A percentile compares a stretch with the other conserved stretches of the same genome.
phyloP scores from a whole-genome alignment of 2,888 invertebrate species.

The Minunthozetes semirufus region DNA sequence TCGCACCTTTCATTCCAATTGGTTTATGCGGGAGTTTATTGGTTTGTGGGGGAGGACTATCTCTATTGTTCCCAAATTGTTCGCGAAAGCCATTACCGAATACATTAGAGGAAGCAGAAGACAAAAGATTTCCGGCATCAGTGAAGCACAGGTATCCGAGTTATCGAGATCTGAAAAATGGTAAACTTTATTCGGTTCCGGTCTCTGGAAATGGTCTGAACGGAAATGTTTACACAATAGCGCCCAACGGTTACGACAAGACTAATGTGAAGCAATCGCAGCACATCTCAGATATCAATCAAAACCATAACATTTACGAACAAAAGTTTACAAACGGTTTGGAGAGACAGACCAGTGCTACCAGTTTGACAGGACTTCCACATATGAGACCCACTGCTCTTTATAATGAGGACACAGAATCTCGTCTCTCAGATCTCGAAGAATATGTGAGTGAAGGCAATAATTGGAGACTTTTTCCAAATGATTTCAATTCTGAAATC shows the following conservation, averaged over 20 bases:
- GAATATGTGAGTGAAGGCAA: slow-evolving; percentile 15
- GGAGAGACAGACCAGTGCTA: background rate
- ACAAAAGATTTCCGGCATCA: slow-evolving; percentile 27
- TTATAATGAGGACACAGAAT: slow-evolving; percentile 37
- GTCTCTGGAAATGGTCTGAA: background rate
- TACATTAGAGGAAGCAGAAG: slow-evolving; percentile 40
- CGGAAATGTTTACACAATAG: slow-evolving; percentile 25
- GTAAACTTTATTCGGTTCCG: background rate
- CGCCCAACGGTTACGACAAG: slow-evolving; percentile 21
- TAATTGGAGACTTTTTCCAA: slow-evolving; percentile 30
- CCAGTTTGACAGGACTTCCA: background rate
- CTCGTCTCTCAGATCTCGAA: slow-evolving; percentile 40
- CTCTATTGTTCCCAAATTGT: slow-evolving; percentile 39
- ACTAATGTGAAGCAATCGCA: slow-evolving; percentile 16
- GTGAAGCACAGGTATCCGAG: slow-evolving; percentile 35
- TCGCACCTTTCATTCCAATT: slow-evolving; percentile 37
- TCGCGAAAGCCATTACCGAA: slow-evolving; percentile 41
- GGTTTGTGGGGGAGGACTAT: slow-evolving; percentile 39
- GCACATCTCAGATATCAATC: slow-evolving; percentile 6
- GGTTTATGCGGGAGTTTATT: slow-evolving; percentile 40
- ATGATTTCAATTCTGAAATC: background rate
- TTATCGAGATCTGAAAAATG: slow-evolving; percentile 33
- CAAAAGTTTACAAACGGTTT: background rate
- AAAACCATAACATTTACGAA: slow-evolving; percentile 9
- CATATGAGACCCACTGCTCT: background rate